Evolutionary conservation across 1,140 invertebrate species (phyloP).

Genomic region (Lethrus apterus): DNA sequence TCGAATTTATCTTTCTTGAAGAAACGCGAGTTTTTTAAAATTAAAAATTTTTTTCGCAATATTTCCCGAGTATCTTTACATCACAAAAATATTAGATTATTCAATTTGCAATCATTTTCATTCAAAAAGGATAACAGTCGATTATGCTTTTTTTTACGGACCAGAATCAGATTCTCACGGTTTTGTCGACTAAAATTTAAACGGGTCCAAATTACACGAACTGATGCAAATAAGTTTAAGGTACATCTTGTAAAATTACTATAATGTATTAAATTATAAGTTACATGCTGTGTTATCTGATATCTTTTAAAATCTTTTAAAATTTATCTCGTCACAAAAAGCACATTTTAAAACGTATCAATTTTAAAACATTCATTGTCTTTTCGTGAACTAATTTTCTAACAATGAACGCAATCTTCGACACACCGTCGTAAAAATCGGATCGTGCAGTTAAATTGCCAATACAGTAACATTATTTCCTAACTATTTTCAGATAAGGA

Average conservation of each 20-base stretch:
- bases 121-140: no score
- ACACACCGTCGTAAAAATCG: constrained; percentile 1
- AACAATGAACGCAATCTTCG: background rate
- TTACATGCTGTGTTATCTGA: no score
- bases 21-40: background rate
- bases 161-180: no score
- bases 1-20: background rate
- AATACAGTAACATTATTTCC: constrained; percentile 28
- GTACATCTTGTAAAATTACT: no score
- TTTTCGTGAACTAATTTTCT: background rate
- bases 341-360: no score
- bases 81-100: background rate
- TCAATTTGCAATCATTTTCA: background rate
- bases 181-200: no score
- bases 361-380: background rate
- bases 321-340: no score
- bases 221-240: no score
- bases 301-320: no score
- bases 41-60: background rate
- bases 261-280: no score
- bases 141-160: no score
- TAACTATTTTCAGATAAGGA: constrained; percentile 37
- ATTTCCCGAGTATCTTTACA: background rate
- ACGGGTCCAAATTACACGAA: no score
- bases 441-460: background rate